Percentiles rank a stretch among this genome's conserved stretches.
These are phyloP conservation scores for Psittacara wagleri DNA, from an alignment of 2,113 vertebrate genomes.

Conservation along the genomic window DNA sequence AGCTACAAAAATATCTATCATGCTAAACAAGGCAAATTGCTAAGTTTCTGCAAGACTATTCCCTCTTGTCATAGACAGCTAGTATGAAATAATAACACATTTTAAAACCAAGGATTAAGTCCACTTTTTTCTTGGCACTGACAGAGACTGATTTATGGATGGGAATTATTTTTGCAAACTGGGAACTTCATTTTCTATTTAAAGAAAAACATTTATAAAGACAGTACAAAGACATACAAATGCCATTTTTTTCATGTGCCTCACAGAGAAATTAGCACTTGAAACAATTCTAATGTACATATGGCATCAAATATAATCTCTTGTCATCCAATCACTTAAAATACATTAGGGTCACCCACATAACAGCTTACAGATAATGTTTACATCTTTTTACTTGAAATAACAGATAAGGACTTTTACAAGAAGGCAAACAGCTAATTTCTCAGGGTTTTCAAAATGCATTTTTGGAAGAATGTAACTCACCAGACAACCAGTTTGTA, in stretches of 20 bases:
- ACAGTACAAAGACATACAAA: neutral
- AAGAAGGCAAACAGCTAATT: neutral
- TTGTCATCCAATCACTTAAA: neutral
- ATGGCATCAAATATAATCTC: neutral
- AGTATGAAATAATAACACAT: neutral
- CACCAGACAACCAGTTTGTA: neutral
- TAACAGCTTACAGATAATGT: neutral
- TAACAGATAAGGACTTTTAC: neutral
- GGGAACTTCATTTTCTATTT: conserved; percentile 10
- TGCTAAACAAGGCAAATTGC: neutral
- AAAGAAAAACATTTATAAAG: conserved; percentile 14
- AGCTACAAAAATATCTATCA: neutral
- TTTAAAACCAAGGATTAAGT: neutral
- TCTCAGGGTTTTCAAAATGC: neutral
- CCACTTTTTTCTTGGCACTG: neutral
- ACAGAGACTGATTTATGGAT: neutral
- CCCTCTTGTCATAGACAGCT: neutral
- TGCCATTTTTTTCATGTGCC: neutral
- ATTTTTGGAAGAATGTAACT: neutral
- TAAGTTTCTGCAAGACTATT: neutral
- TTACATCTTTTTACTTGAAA: neutral
- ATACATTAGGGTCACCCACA: neutral
- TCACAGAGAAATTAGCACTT: neutral
- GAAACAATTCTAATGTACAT: neutral
- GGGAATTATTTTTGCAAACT: conserved; percentile 12